These are phyloP conservation scores for Ctenopoma multispine DNA, from an alignment of 2,797 vertebrate genomes.

Conservation along the genomic window DNA sequence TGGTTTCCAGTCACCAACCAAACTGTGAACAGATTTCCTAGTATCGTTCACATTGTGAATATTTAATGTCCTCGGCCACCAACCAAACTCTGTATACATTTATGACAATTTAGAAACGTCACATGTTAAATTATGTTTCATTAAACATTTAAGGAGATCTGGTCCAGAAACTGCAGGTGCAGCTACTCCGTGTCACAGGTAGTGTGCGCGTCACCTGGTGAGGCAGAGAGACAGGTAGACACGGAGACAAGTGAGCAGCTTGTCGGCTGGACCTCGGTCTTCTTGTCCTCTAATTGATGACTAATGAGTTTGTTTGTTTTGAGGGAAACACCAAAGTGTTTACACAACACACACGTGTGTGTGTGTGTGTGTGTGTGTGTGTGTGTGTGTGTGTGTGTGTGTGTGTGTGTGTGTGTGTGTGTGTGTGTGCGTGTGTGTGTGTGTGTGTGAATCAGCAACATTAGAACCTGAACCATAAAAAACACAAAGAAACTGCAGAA, in stretches of 20 bases:
- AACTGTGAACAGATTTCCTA: neutral
- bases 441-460: slow-evolving; percentile 17
- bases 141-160: no score
- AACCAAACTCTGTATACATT: no score
- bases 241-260: slow-evolving; percentile 11
- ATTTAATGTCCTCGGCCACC: no score
- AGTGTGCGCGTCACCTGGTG: neutral
- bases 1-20: neutral
- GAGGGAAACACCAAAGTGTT: slow-evolving; percentile 70
- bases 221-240: neutral
- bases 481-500: neutral
- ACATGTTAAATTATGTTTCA: neutral
- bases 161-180: neutral
- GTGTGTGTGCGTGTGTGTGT: slow-evolving; percentile 20
- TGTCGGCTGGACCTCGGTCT: neutral
- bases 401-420: no score
- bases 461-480: slow-evolving; percentile 3
- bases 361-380: slow-evolving; percentile 1
- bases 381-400: no score
- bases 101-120: neutral
- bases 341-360: slow-evolving; percentile 61
- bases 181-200: no score
- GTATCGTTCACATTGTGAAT: no score
- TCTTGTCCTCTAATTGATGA: slow-evolving; percentile 65
- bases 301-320: slow-evolving; percentile 76